These are phyloP conservation scores for Adrianichthys oophorus DNA, from an alignment of 2,797 vertebrate species.

Conservation along the genomic window DNA sequence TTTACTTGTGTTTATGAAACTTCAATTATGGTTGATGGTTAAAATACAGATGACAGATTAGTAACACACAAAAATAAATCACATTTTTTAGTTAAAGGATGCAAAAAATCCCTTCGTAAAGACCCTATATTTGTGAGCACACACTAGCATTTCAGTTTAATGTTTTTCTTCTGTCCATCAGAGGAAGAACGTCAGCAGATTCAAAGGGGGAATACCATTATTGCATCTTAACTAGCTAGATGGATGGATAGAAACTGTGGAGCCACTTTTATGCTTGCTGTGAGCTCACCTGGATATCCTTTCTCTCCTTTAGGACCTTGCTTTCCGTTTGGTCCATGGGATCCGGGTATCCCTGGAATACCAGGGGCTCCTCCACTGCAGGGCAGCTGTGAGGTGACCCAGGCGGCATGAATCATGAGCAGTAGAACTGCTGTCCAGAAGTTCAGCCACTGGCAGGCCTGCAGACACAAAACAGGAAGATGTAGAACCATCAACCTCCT, in stretches of 20 bases:
- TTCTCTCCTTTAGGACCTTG: slow-evolving; percentile 49
- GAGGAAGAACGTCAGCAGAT: no score
- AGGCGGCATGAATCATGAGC: slow-evolving; percentile 14
- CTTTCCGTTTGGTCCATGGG: slow-evolving; percentile 44
- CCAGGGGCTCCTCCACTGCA: slow-evolving; percentile 31
- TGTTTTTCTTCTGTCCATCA: no score
- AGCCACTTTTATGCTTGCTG: not conserved
- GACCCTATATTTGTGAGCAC: no score
- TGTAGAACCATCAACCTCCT: not conserved
- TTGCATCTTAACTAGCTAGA: no score
- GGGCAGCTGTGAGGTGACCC: slow-evolving; percentile 10
- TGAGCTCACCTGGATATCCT: slow-evolving; percentile 60
- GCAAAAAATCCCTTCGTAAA: no score
- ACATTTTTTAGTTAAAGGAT: no score
- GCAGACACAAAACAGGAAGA: not conserved
- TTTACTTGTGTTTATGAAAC: not conserved
- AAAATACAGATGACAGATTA: no score
- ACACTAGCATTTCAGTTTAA: no score
- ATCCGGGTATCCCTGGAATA: slow-evolving; percentile 59
- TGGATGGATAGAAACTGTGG: no score
- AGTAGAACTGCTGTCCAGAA: slow-evolving; percentile 44
- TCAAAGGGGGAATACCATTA: no score
- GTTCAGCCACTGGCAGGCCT: slow-evolving; percentile 56
- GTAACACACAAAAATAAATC: no score
- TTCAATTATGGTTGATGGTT: no score